A percentile compares a stretch with the other conserved stretches of the same genome.
Evolutionary conservation across 2,888 invertebrate species (phyloP).

Genomic region (Empis stercorea): DNA sequence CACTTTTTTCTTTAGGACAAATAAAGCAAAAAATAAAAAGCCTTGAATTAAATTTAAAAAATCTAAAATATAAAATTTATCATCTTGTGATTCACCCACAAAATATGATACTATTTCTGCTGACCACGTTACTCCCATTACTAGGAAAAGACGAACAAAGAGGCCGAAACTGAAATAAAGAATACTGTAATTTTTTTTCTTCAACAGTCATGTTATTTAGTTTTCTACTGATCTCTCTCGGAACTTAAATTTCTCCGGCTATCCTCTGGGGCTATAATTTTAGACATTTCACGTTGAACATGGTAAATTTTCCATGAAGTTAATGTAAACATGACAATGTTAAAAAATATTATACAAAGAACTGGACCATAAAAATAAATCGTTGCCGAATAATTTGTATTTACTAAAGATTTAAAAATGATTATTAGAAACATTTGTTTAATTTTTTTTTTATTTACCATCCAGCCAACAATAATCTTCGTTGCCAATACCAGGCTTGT

Average conservation of each 20-base stretch:
- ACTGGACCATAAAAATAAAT: too few species aligned
- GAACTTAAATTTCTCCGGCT: conserved; percentile 25
- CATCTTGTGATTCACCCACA: conserved; percentile 30
- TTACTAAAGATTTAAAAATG: too few species aligned
- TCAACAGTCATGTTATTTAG: conserved; percentile 1
- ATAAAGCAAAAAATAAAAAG: conserved; percentile 46
- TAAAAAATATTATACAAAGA: too few species aligned
- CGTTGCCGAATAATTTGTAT: too few species aligned
- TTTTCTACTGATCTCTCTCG: conserved; percentile 34
- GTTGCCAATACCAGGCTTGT: too few species aligned
- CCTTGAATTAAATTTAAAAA: conserved; percentile 47
- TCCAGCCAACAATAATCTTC: too few species aligned
- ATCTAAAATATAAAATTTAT: conserved; percentile 37
- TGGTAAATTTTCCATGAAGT: too few species aligned
- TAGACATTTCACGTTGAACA: too few species aligned
- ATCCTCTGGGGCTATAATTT: conserved; percentile 7
- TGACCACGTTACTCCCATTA: conserved; percentile 78
- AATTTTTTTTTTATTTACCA: too few species aligned
- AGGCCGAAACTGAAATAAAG: conserved; percentile 59
- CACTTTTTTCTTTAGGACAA: conserved; percentile 48
- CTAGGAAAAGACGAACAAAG: conserved; percentile 67
- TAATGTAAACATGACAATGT: too few species aligned
- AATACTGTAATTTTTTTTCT: neutral
- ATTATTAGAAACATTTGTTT: too few species aligned
- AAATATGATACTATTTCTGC: conserved; percentile 67